These are phyloP conservation scores for Pao palembangensis DNA, from an alignment of 2,113 vertebrate genomes.

Conservation along the genomic window DNA sequence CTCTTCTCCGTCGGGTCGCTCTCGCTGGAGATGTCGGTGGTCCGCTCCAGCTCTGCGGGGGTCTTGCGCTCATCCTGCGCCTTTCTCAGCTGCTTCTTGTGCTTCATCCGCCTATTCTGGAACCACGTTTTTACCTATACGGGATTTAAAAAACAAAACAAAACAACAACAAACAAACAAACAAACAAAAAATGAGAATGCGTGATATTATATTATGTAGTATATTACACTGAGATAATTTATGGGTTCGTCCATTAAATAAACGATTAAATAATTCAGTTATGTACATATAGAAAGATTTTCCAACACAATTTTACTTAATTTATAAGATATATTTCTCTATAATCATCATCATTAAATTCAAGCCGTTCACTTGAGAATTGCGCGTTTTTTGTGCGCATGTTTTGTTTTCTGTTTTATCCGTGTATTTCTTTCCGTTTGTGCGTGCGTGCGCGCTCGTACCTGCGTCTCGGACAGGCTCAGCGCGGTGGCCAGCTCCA, in stretches of 20 bases:
- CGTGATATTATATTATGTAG: no score
- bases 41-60: slow-evolving; percentile 72
- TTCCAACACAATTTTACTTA: no score
- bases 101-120: slow-evolving; percentile 93
- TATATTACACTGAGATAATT: no score
- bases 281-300: no score
- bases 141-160: not conserved
- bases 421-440: no score
- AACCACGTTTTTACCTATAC: slow-evolving; percentile 92
- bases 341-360: no score
- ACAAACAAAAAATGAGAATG: not conserved
- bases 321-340: no score
- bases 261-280: no score
- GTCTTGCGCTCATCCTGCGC: slow-evolving; percentile 89
- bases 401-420: no score
- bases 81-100: slow-evolving; percentile 94
- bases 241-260: no score
- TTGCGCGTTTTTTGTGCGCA: no score
- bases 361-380: no score
- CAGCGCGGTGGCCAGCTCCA: slow-evolving; percentile 94
- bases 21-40: slow-evolving; percentile 77
- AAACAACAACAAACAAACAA: not conserved
- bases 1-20: slow-evolving; percentile 70
- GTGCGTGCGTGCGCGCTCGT: not conserved
- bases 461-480: slow-evolving; percentile 99